Evolutionary conservation across 2,888 invertebrate species (phyloP).

Genomic region (Periphyllus acericola): DNA sequence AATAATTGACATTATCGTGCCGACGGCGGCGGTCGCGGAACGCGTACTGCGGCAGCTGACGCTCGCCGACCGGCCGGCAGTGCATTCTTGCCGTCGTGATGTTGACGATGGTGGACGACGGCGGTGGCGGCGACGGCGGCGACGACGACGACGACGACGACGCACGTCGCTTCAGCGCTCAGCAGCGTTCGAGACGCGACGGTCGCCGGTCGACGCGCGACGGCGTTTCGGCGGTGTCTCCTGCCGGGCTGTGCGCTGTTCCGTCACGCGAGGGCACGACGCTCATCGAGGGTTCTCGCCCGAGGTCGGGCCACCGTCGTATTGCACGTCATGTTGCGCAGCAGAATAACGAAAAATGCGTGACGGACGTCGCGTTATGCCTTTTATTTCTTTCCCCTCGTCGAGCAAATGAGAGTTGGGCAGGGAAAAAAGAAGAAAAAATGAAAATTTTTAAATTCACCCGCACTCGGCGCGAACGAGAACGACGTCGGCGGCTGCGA

Average conservation of each 20-base stretch:
- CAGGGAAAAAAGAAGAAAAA: too few species aligned
- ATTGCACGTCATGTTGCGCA: background rate
- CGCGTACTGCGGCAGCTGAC: slow-evolving; percentile 52
- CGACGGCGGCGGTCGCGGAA: slow-evolving; percentile 36
- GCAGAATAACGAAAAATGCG: background rate
- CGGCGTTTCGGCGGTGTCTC: background rate
- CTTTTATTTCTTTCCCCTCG: background rate
- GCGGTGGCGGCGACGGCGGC: background rate
- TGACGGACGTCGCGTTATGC: too few species aligned
- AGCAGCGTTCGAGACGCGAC: background rate
- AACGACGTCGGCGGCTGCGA: background rate
- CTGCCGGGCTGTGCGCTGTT: background rate
- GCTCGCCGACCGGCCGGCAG: slow-evolving; percentile 15
- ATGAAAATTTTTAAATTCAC: background rate
- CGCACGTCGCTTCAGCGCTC: background rate
- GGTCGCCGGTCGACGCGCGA: slow-evolving; percentile 5
- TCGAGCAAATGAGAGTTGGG: background rate
- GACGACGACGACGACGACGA: background rate
- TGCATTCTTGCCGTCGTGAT: slow-evolving; percentile 3
- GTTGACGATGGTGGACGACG: background rate
- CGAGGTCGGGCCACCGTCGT: background rate
- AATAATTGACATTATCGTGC: slow-evolving; percentile 31
- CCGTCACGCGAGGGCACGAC: background rate
- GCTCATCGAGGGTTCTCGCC: background rate
- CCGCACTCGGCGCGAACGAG: background rate